Evolutionary conservation across 2,888 invertebrate genomes (phyloP).

Genomic region (Perizoma flavofasciatum): DNA sequence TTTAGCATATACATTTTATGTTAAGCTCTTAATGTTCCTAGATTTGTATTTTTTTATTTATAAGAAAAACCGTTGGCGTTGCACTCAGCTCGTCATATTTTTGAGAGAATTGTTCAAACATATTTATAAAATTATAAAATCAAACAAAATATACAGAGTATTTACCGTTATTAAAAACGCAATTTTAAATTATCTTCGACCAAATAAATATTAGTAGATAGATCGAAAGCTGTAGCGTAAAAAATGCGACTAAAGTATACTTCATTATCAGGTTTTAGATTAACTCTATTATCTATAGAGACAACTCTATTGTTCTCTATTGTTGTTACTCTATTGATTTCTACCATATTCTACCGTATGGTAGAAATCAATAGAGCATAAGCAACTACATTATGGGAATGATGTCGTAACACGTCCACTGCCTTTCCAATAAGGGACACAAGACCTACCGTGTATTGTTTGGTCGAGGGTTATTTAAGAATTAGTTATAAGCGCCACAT

Average conservation of each 20-base stretch:
- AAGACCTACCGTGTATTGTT: conserved; percentile 17
- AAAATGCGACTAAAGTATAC: not conserved
- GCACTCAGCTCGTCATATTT: conserved; percentile 27
- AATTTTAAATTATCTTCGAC: conserved; percentile 28
- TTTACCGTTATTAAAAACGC: conserved; percentile 10
- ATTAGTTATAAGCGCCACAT: conserved; percentile 35
- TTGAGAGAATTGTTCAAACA: conserved; percentile 30
- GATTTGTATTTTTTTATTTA: conserved; percentile 68
- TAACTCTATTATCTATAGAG: no score
- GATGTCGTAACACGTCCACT: no score
- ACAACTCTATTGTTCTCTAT: no score
- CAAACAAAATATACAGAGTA: conserved; percentile 11
- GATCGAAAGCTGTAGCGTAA: no score
- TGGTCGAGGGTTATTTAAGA: conserved; percentile 27
- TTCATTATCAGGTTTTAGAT: no score
- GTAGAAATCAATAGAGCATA: no score
- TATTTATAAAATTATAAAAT: conserved; percentile 10
- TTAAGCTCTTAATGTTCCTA: conserved; percentile 81
- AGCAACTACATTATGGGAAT: no score
- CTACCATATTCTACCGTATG: no score
- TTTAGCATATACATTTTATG: conserved; percentile 66
- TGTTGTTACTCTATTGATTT: no score
- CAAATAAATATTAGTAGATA: conserved; percentile 21
- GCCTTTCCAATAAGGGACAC: no score
- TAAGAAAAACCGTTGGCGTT: conserved; percentile 39